Conservation (phyloP, 2,797 vertebrate genomes). For the Arrhamphus sclerolepis region DNA sequence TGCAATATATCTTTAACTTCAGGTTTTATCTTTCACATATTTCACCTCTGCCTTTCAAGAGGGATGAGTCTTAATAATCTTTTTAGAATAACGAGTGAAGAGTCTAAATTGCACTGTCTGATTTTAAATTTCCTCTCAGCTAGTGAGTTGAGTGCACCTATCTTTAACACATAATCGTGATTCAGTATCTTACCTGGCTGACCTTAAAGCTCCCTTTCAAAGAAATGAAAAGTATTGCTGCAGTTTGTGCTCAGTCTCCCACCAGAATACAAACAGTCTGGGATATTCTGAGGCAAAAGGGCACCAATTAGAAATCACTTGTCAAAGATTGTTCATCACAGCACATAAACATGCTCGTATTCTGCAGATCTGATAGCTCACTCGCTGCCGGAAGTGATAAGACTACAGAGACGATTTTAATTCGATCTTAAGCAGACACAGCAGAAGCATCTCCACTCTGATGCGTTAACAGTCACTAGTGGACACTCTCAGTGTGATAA, state of each 20-base stretch:
- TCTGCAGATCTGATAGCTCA: constrained; percentile 38
- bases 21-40: constrained; percentile 21
- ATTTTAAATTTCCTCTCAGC: constrained; percentile 31
- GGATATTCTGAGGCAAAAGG: constrained; percentile 14
- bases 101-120: constrained; percentile 28
- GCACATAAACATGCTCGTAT: constrained; percentile 47
- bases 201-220: constrained; percentile 56
- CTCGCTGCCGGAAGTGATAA: constrained; percentile 67
- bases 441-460: constrained; percentile 32
- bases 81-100: constrained; percentile 36
- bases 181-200: constrained; percentile 55
- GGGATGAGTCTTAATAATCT: constrained; percentile 18
- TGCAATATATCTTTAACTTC: constrained; percentile 29
- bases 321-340: constrained; percentile 52
- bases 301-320: constrained; percentile 51
- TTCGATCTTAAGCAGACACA: constrained; percentile 59
- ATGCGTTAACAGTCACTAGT: constrained; percentile 40
- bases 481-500: constrained; percentile 56
- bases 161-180: constrained; percentile 56
- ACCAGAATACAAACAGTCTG: constrained; percentile 59
- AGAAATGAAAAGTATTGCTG: constrained; percentile 64
- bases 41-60: constrained; percentile 15
- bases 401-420: constrained; percentile 71
- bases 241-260: constrained; percentile 46
- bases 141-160: constrained; percentile 15